Conservation (phyloP, 2,888 invertebrate genomes). For the Dysmachus trigonus region DNA sequence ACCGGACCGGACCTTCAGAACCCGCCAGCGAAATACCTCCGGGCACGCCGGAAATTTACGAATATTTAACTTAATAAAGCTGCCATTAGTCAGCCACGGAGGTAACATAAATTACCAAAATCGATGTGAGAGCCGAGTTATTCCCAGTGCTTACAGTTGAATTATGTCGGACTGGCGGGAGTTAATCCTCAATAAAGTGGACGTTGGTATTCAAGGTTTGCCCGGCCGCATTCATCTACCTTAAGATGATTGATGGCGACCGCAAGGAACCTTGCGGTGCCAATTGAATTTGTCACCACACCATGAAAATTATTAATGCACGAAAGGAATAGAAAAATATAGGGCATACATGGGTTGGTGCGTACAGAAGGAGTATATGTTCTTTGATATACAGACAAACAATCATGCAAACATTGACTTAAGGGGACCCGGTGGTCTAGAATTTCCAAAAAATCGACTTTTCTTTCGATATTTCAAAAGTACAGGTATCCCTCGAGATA, state of each 20-base stretch:
- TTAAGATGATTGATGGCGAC: neutral
- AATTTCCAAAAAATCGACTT: no score
- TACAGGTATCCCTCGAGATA: no score
- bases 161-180: neutral
- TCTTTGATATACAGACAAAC: no score
- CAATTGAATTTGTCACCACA: neutral
- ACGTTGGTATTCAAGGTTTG: neutral
- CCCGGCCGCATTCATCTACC: neutral
- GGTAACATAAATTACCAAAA: neutral
- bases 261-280: neutral
- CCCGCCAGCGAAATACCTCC: neutral
- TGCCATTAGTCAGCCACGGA: neutral
- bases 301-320: neutral
- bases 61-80: neutral
- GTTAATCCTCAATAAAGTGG: neutral
- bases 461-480: no score
- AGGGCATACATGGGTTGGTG: neutral
- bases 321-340: neutral
- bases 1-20: neutral
- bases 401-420: no score
- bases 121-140: neutral
- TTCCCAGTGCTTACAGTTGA: neutral
- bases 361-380: no score
- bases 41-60: neutral
- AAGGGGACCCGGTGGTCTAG: no score